Percentiles rank a stretch among this genome's conserved stretches.
Evolutionary conservation across 2,113 vertebrate species (phyloP).

Genomic region (Sturnira hondurensis): DNA sequence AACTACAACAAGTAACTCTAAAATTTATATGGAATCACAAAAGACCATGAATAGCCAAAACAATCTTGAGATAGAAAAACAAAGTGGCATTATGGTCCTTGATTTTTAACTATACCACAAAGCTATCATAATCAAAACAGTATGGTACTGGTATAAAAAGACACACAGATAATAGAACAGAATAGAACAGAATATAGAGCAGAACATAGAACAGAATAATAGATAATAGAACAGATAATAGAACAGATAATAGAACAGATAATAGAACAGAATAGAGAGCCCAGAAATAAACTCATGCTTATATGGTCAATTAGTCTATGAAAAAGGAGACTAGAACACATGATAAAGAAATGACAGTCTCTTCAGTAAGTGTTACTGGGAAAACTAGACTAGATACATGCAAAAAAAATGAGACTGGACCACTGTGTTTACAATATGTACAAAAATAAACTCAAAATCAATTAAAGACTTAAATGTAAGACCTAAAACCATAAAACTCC

Average conservation of each 20-base stretch:
- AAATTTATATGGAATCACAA: no score
- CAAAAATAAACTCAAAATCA: background rate
- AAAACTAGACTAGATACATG: background rate
- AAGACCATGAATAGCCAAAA: no score
- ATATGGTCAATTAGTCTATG: background rate
- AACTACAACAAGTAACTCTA: no score
- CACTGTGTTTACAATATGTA: background rate
- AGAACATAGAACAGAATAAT: no score
- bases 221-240: no score
- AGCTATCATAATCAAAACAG: no score
- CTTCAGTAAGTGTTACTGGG: background rate
- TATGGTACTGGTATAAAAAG: background rate
- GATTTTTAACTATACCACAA: no score
- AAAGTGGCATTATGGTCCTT: no score
- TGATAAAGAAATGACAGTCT: background rate
- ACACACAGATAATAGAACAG: background rate
- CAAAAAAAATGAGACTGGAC: background rate
- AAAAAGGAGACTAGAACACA: background rate
- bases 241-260: no score
- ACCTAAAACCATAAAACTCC: background rate
- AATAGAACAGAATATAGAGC: no score
- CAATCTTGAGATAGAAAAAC: no score
- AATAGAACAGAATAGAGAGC: no score
- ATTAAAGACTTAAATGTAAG: background rate
- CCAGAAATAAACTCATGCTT: background rate